Evolutionary conservation across 92 coral and sea anemone genomes (phyloP).

Genomic region (Metridium senile): DNA sequence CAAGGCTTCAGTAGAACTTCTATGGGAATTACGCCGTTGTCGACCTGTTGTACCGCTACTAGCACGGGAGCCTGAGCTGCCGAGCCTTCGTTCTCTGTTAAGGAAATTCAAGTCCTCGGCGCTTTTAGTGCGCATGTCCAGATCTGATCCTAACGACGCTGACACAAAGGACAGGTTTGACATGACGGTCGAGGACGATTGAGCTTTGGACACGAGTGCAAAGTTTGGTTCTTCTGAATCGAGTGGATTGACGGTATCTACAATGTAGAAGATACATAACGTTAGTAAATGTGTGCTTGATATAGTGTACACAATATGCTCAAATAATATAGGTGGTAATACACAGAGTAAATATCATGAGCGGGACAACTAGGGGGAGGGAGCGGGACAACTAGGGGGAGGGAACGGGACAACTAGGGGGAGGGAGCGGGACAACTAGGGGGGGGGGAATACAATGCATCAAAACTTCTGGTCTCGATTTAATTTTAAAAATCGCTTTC

Average conservation of each 20-base stretch:
- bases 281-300: not conserved
- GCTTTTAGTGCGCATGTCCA: constrained; percentile 60
- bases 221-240: constrained; percentile 69
- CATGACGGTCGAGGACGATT: constrained; percentile 76
- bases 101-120: constrained; percentile 51
- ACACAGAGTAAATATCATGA: too few relatives aligned
- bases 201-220: constrained; percentile 71
- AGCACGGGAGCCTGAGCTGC: constrained; percentile 51
- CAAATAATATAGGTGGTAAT: too few relatives aligned
- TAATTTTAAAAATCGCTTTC: too few relatives aligned
- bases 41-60: constrained; percentile 27
- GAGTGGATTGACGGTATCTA: constrained; percentile 74
- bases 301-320: too few relatives aligned
- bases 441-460: too few relatives aligned
- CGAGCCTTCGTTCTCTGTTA: constrained; percentile 47
- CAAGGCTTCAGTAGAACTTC: constrained; percentile 26
- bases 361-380: too few relatives aligned
- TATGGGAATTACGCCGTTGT: constrained; percentile 8
- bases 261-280: not conserved
- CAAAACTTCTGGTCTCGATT: too few relatives aligned
- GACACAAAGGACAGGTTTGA: constrained; percentile 77
- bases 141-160: constrained; percentile 77
- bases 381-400: too few relatives aligned
- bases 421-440: too few relatives aligned
- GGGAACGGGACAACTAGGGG: too few relatives aligned